Evolutionary conservation across 2,888 invertebrate species (phyloP).

Genomic region (Melanostoma scalare): DNA sequence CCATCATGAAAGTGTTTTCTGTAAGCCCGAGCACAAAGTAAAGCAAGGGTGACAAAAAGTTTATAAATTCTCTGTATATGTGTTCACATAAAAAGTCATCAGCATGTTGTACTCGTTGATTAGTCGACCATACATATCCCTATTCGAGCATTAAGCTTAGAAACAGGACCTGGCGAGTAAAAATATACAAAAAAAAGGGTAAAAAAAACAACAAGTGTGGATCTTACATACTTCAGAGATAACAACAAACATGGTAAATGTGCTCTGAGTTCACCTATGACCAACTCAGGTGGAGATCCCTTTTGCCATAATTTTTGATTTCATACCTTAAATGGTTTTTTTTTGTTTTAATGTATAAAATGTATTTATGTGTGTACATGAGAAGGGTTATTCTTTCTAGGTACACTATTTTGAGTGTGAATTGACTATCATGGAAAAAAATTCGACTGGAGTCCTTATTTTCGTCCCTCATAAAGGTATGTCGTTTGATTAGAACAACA

Average conservation of each 20-base stretch:
- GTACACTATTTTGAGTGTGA: conserved; percentile 13
- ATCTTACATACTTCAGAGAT: conserved; percentile 65
- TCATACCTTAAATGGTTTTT: conserved; percentile 56
- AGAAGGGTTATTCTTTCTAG: conserved; percentile 1
- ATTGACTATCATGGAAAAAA: background rate
- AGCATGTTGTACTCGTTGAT: conserved; percentile 72
- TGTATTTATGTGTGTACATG: conserved; percentile 27
- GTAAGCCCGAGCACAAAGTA: conserved; percentile 54
- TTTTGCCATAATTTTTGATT: conserved; percentile 67
- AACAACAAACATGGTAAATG: conserved; percentile 40
- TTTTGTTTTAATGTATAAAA: conserved; percentile 34
- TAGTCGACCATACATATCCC: conserved; percentile 72
- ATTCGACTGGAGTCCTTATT: conserved; percentile 27
- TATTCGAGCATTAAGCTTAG: conserved; percentile 70
- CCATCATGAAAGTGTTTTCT: conserved; percentile 60
- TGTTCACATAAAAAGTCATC: conserved; percentile 72
- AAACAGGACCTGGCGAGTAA: conserved; percentile 53
- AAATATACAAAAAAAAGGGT: conserved; percentile 26
- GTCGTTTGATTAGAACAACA: conserved; percentile 65
- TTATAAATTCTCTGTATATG: conserved; percentile 53
- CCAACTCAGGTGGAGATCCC: conserved; percentile 39
- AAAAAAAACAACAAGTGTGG: conserved; percentile 19
- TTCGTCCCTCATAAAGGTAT: conserved; percentile 14
- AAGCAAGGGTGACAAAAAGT: conserved; percentile 71
- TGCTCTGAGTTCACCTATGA: conserved; percentile 49